These are phyloP conservation scores for Thunnus thynnus DNA, from an alignment of 2,113 vertebrate species.

Conservation along the genomic window DNA sequence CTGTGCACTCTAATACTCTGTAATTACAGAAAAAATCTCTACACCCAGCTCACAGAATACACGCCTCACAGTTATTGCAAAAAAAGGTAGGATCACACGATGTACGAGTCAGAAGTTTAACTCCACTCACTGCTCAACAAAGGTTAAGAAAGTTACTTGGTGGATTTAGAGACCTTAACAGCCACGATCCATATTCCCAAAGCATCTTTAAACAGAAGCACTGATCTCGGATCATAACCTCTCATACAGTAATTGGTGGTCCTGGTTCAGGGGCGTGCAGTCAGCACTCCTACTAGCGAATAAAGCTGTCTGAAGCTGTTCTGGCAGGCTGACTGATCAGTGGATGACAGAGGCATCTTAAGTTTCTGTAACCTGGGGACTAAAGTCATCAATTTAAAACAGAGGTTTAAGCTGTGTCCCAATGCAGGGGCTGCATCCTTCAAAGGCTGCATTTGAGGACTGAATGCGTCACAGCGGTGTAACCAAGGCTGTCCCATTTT, in stretches of 20 bases:
- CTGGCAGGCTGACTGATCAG: slow-evolving; percentile 65
- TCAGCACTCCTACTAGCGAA: slow-evolving; percentile 61
- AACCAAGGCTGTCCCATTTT: too few species aligned
- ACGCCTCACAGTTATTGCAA: slow-evolving; percentile 34
- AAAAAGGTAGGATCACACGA: slow-evolving; percentile 47
- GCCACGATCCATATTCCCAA: slow-evolving; percentile 41
- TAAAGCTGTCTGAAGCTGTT: slow-evolving; percentile 68
- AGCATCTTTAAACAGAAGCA: slow-evolving; percentile 70
- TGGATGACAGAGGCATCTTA: slow-evolving; percentile 69
- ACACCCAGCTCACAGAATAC: slow-evolving; percentile 28
- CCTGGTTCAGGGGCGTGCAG: slow-evolving; percentile 60
- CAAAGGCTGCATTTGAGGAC: too few species aligned
- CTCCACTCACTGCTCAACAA: slow-evolving; percentile 56
- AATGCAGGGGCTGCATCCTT: too few species aligned
- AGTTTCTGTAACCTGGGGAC: slow-evolving; percentile 63
- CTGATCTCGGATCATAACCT: slow-evolving; percentile 74
- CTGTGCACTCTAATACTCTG: slow-evolving; percentile 42
- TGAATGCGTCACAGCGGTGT: too few species aligned
- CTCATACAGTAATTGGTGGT: slow-evolving; percentile 75
- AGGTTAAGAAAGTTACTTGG: slow-evolving; percentile 68
- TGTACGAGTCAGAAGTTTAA: slow-evolving; percentile 63
- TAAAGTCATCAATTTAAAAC: slow-evolving; percentile 71
- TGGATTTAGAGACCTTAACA: slow-evolving; percentile 54
- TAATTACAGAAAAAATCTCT: slow-evolving; percentile 42
- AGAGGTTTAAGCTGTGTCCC: slow-evolving; percentile 28